Evolutionary conservation across 2,888 invertebrate species (phyloP).

Genomic region (Apotomis betuletana): DNA sequence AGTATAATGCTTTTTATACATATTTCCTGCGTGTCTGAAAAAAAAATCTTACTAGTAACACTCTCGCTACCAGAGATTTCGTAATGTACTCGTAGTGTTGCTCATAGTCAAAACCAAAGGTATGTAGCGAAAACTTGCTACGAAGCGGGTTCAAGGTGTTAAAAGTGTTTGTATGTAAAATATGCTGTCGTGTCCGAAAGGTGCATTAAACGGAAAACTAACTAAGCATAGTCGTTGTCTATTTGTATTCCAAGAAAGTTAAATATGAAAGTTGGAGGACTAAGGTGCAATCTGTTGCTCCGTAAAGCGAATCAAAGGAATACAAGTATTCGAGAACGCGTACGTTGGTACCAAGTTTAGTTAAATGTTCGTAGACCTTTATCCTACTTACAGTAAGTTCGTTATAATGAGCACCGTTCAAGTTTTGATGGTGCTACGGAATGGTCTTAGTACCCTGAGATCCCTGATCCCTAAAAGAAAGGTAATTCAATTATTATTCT

Average conservation of each 20-base stretch:
- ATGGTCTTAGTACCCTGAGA: slow-evolving; percentile 1
- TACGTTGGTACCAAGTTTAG: slow-evolving; percentile 15
- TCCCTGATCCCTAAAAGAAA: not conserved
- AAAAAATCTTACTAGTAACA: too few species aligned
- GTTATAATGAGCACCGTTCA: slow-evolving; percentile 17
- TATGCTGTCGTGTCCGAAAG: too few species aligned
- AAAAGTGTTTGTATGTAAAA: too few species aligned
- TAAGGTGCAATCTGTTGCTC: slow-evolving; percentile 13
- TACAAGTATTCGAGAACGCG: not conserved
- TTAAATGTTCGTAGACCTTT: slow-evolving; percentile 17
- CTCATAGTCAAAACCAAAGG: too few species aligned
- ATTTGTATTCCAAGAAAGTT: slow-evolving; percentile 14
- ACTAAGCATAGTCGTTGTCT: too few species aligned
- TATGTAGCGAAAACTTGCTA: too few species aligned
- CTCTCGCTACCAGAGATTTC: too few species aligned
- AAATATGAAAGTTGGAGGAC: slow-evolving; percentile 17
- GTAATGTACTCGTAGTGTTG: too few species aligned
- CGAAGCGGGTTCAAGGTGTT: too few species aligned
- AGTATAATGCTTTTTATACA: too few species aligned
- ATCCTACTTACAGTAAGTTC: slow-evolving; percentile 23
- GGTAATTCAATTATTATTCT: not conserved
- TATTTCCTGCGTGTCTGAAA: too few species aligned
- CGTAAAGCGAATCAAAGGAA: slow-evolving; percentile 13
- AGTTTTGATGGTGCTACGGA: slow-evolving; percentile 18
- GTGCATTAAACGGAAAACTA: too few species aligned